phyloP scores from a whole-genome alignment of 1,140 invertebrate genomes.

The Drosophila tani region DNA sequence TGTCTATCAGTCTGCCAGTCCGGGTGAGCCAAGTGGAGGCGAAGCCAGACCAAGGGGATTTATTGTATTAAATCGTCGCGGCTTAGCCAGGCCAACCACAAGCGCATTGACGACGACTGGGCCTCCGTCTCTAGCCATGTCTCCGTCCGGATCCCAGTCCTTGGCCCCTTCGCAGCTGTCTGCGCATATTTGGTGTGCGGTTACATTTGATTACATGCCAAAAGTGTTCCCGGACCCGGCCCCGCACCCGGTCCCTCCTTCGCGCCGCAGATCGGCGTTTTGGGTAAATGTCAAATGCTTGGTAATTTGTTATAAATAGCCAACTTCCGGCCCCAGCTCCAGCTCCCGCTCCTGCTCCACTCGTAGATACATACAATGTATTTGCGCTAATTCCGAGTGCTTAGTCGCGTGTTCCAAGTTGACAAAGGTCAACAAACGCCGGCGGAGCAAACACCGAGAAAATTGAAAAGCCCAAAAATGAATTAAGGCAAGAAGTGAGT shows the following conservation, averaged over 20 bases:
- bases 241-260: slow-evolving; percentile 15
- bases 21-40: slow-evolving; percentile 10
- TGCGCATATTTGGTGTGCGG: slow-evolving; percentile 75
- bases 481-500: slow-evolving; percentile 27
- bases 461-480: slow-evolving; percentile 31
- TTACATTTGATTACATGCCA: slow-evolving; percentile 81
- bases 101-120: slow-evolving; percentile 34
- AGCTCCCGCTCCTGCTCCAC: too few relatives aligned
- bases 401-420: slow-evolving; percentile 75
- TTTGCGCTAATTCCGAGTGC: slow-evolving; percentile 75
- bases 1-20: background rate
- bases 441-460: slow-evolving; percentile 15
- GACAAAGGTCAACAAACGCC: slow-evolving; percentile 79
- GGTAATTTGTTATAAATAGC: slow-evolving; percentile 83
- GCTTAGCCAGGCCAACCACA: slow-evolving; percentile 57
- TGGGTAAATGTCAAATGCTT: slow-evolving; percentile 80
- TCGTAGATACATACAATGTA: slow-evolving; percentile 41
- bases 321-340: slow-evolving; percentile 56
- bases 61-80: slow-evolving; percentile 72
- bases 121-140: background rate
- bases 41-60: slow-evolving; percentile 42
- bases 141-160: background rate
- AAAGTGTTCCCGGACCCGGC: slow-evolving; percentile 54
- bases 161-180: slow-evolving; percentile 27
- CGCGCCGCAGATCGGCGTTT: slow-evolving; percentile 54